Evolutionary conservation across 2,888 invertebrate species (phyloP).

Genomic region (Xiphydria camelus): DNA sequence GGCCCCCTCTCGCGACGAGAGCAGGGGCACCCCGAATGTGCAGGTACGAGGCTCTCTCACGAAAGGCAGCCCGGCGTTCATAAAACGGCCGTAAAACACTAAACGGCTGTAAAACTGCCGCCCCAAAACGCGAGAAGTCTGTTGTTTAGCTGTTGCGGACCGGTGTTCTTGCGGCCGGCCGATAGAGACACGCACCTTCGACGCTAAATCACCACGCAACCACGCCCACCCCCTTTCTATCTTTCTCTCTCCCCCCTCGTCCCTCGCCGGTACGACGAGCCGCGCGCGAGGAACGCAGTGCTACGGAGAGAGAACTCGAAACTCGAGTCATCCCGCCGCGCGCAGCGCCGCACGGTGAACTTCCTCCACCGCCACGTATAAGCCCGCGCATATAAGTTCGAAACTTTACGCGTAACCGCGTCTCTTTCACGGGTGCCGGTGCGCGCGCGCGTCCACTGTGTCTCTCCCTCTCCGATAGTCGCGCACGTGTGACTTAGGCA

Average conservation of each 20-base stretch:
- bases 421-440: no score
- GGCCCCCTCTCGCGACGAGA: no score
- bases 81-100: slow-evolving; percentile 58
- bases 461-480: no score
- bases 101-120: slow-evolving; percentile 59
- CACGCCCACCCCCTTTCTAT: slow-evolving; percentile 42
- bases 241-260: slow-evolving; percentile 17
- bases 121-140: slow-evolving; percentile 44
- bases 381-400: not conserved
- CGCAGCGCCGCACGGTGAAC: no score
- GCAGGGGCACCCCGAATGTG: no score
- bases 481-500: no score
- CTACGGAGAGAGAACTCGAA: slow-evolving; percentile 38
- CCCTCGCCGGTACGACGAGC: no score
- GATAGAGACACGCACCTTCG: slow-evolving; percentile 53
- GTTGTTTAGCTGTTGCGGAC: slow-evolving; percentile 35
- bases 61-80: slow-evolving; percentile 49
- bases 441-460: no score
- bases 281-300: slow-evolving; percentile 49
- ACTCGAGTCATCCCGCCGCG: slow-evolving; percentile 50
- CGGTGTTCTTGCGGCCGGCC: slow-evolving; percentile 31
- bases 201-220: slow-evolving; percentile 51
- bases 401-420: slow-evolving; percentile 2
- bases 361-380: no score
- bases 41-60: slow-evolving; percentile 20